A percentile compares a stretch with the other conserved stretches of the same genome.
Evolutionary conservation across 2,888 invertebrate genomes (phyloP).

Genomic region (Lepas anatifera): DNA sequence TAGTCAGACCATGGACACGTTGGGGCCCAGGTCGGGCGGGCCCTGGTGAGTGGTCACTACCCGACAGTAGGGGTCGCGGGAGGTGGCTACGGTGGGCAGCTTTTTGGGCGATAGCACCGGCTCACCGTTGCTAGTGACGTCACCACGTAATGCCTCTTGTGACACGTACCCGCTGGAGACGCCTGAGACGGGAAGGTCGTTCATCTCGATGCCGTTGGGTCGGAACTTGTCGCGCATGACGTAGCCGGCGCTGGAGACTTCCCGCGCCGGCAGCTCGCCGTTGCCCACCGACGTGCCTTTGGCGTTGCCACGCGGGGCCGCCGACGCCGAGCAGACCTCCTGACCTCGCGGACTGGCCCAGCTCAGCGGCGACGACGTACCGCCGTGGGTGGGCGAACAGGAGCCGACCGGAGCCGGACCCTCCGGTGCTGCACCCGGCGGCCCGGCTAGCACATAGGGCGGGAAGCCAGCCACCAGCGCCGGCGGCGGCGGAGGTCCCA

Average conservation of each 20-base stretch:
- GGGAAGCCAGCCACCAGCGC: background rate
- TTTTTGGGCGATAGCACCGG: conserved; percentile 4
- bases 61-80: background rate
- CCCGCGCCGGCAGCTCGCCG: background rate
- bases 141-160: background rate
- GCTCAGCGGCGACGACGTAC: background rate
- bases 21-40: conserved; percentile 4
- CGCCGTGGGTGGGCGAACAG: background rate
- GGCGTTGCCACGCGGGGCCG: background rate
- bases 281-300: no score
- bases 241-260: background rate
- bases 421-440: background rate
- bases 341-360: background rate
- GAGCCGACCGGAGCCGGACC: background rate
- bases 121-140: background rate
- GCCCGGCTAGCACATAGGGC: conserved; percentile 4
- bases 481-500: conserved; percentile 2
- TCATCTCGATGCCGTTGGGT: background rate
- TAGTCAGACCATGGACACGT: conserved; percentile 8
- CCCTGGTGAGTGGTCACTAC: conserved; percentile 3
- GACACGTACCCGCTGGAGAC: background rate
- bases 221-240: background rate
- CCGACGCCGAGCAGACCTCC: background rate
- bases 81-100: background rate
- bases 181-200: background rate